These are phyloP conservation scores for Paraescarpia echinospica DNA, from an alignment of 1,140 invertebrate genomes.

Conservation along the genomic window DNA sequence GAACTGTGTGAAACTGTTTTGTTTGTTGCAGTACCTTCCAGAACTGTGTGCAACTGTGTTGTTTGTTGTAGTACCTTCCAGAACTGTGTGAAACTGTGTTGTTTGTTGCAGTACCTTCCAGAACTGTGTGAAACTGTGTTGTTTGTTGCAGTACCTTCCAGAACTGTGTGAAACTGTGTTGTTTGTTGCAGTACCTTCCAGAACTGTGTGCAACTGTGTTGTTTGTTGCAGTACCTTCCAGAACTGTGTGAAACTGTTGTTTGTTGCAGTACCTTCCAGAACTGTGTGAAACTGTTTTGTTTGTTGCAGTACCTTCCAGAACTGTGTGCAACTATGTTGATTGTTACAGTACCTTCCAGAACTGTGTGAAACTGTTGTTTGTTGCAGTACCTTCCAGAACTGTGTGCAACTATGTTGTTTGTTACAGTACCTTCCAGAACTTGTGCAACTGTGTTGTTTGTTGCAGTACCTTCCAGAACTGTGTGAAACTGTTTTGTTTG, in stretches of 20 bases:
- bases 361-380: constrained; percentile 76
- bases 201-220: not conserved
- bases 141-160: too few relatives aligned
- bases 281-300: not conserved
- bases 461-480: too few relatives aligned
- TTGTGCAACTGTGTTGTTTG: too few relatives aligned
- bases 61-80: not conserved
- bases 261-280: too few relatives aligned
- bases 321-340: not conserved
- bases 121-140: constrained; percentile 87
- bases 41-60: not conserved
- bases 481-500: too few relatives aligned
- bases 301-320: not conserved
- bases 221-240: constrained; percentile 71
- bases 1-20: constrained; percentile 87
- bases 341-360: constrained; percentile 73
- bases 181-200: not conserved
- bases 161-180: not conserved
- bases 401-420: too few relatives aligned
- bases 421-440: too few relatives aligned
- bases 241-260: constrained; percentile 87
- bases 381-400: too few relatives aligned
- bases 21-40: too few relatives aligned
- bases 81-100: not conserved
- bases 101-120: constrained; percentile 71